Conservation (phyloP, 2,113 vertebrate genomes). For the Heloderma charlesbogerti region DNA sequence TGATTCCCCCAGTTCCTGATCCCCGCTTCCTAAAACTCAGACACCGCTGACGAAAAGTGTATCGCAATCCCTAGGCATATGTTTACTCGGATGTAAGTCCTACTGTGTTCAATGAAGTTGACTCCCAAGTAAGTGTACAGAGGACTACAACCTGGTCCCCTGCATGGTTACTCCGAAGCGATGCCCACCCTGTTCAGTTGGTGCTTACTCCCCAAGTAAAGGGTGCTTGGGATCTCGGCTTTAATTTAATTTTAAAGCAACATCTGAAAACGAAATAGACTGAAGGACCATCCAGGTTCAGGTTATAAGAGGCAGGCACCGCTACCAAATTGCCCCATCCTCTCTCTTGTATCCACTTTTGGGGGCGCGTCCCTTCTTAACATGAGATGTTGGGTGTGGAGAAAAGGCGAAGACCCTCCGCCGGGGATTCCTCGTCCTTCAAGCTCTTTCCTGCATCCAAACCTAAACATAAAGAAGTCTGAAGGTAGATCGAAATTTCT, state of each 20-base stretch:
- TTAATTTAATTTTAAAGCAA: neutral
- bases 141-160: neutral
- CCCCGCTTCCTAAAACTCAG: too few species aligned
- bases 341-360: too few species aligned
- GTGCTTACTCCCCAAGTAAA: neutral
- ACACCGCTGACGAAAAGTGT: neutral
- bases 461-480: too few species aligned
- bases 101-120: neutral
- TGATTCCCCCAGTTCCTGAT: too few species aligned
- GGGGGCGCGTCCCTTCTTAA: too few species aligned
- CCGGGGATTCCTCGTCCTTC: too few species aligned
- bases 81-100: neutral
- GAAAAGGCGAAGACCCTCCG: neutral
- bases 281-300: neutral
- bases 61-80: neutral
- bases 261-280: too few species aligned
- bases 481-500: neutral
- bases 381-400: neutral
- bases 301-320: neutral
- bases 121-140: neutral
- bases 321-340: neutral
- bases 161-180: neutral
- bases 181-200: neutral
- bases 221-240: neutral
- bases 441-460: too few species aligned